Conservation (phyloP, 2,888 invertebrate genomes). For the Chirona hameri region DNA sequence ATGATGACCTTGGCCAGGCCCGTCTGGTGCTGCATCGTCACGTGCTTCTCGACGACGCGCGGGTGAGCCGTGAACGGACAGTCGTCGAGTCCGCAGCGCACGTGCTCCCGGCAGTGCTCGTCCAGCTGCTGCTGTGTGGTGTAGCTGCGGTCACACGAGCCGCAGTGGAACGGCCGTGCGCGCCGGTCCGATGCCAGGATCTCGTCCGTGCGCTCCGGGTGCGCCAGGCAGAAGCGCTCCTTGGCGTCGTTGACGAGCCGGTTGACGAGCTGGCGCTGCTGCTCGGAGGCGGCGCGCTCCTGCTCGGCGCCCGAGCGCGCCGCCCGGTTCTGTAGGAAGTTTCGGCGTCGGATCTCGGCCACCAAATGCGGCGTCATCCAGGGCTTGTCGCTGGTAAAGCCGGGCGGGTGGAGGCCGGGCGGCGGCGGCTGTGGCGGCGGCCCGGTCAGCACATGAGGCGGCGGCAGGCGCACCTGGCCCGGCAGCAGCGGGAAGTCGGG, state of each 20-base stretch:
- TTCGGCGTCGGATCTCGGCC: constrained; percentile 13
- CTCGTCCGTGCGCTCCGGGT: constrained; percentile 23
- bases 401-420: neutral
- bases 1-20: constrained; percentile 76
- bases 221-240: constrained; percentile 27
- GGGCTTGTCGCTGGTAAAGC: constrained; percentile 22
- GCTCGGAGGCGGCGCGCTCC: neutral
- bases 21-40: constrained; percentile 76
- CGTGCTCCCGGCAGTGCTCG: constrained; percentile 69
- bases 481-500: constrained; percentile 1
- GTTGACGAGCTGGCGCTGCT: neutral
- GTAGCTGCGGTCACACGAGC: constrained; percentile 77
- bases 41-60: constrained; percentile 73
- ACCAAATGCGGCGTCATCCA: constrained; percentile 9
- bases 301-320: neutral
- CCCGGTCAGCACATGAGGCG: neutral
- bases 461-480: neutral
- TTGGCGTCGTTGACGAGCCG: constrained; percentile 8
- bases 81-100: constrained; percentile 72
- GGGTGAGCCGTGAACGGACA: constrained; percentile 76
- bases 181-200: neutral
- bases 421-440: neutral
- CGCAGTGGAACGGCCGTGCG: constrained; percentile 47
- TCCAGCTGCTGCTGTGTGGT: constrained; percentile 56
- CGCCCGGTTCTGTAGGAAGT: neutral